Evolutionary conservation across 2,888 invertebrate genomes (phyloP), one percentile per base, ranked within the genome.

Genomic region (Vandiemenella viatica): DNA sequence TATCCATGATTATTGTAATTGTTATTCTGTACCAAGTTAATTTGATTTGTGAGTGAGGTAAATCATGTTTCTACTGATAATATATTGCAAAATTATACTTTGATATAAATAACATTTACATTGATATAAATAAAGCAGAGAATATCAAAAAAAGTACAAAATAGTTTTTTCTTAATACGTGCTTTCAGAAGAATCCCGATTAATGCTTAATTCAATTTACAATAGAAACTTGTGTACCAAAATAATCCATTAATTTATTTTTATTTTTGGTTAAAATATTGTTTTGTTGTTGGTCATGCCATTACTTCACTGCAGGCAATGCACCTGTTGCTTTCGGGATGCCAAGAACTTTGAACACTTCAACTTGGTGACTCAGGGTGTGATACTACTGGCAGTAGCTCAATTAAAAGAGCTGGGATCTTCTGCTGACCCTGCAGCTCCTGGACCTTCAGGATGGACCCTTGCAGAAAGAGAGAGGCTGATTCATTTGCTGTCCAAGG

Each of bases 241-340:
- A n/a, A n/a, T n/a, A n/a, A n/a, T n/a, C n/a, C n/a, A n/a, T n/a
- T n/a, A n/a, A n/a, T n/a, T n/a, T n/a, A n/a, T 47, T 42, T 15
- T 15, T 40, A 46, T 16, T 46, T 13, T 42, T 22, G 46, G 10
- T 20, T 37, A 10, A 17, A 5, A 8, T n/a, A 26, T 21, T 46
- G n/a, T 15, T 38, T 19, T 37, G 37, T 10, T 45, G 59, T 59
- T 38, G 46, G 51, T 51, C 42, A 48, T 42, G 59, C 26, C 54
- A 55, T 43, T 72, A n/a, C n/a, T n/a, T n/a, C n/a, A n/a, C n/a
- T 76, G 52, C 67, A 89, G 90, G 65, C 92, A 93, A 72, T 93
- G 93, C 65, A 89, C 91, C 83, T 93, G 93, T 68, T 86, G 90
- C 68, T 92, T 88, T 67, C 78, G 91, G 59, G 92, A 92, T 70